Evolutionary conservation across 2,888 invertebrate species (phyloP).

Genomic region (Sclerodermus sp.): DNA sequence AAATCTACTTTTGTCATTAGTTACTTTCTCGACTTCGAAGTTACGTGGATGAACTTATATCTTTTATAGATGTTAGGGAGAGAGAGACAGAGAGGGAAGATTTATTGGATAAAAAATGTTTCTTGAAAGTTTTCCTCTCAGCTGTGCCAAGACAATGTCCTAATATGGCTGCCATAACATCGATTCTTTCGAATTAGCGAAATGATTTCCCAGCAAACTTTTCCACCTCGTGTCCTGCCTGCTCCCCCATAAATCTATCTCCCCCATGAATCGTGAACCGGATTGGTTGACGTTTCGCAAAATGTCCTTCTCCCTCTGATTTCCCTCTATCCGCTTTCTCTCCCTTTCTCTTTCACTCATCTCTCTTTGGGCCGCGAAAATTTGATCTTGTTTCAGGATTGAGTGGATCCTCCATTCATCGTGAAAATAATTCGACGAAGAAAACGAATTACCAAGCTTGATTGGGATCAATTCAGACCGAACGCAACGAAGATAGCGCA

Average conservation of each 20-base stretch:
- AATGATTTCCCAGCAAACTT: conserved; percentile 40
- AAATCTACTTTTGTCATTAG: no score
- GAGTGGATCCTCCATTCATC: conserved; percentile 7
- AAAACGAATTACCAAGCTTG: conserved; percentile 23
- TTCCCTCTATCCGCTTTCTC: neutral
- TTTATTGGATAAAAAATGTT: neutral
- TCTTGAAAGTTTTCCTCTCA: no score
- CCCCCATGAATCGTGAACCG: conserved; percentile 9
- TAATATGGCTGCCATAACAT: conserved; percentile 36
- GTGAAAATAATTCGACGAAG: conserved; percentile 21
- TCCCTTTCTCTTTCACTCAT: no score
- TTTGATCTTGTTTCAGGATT: conserved; percentile 17
- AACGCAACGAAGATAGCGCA: no score
- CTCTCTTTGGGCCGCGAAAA: conserved; percentile 15
- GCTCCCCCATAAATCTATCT: conserved; percentile 24
- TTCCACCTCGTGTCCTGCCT: conserved; percentile 8
- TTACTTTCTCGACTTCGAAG: no score
- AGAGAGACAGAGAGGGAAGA: neutral
- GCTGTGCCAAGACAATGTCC: conserved; percentile 15
- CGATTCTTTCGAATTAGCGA: conserved; percentile 43
- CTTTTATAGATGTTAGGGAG: no score
- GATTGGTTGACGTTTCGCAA: conserved; percentile 29
- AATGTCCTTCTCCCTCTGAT: conserved; percentile 7
- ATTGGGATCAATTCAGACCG: conserved; percentile 18
- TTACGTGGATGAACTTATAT: no score